Percentiles rank a stretch among this genome's conserved stretches.
Conservation (phyloP, 1,140 invertebrate species). For the Tyrophagus putrescentiae region DNA sequence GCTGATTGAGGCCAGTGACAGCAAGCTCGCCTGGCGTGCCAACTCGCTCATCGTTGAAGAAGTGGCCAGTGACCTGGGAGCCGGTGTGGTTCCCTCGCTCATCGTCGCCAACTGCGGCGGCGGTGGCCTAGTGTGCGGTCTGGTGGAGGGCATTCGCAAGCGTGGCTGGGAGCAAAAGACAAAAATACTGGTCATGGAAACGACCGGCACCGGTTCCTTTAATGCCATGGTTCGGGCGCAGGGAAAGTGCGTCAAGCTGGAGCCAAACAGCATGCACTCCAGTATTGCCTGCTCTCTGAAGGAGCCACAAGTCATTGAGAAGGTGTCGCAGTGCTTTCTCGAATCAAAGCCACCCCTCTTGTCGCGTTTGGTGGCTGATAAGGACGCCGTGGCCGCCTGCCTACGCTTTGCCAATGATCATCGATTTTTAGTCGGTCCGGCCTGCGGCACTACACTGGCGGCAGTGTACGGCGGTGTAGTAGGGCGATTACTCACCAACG, state of each 20-base stretch:
- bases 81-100: constrained; percentile 32
- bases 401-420: constrained; percentile 37
- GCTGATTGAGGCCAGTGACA: background rate
- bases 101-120: constrained; percentile 40
- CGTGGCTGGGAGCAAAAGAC: constrained; percentile 14
- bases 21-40: constrained; percentile 33
- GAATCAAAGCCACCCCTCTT: constrained; percentile 30
- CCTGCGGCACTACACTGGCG: constrained; percentile 39
- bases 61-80: constrained; percentile 31
- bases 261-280: constrained; percentile 34
- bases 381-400: constrained; percentile 37
- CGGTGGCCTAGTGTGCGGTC: constrained; percentile 36
- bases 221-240: constrained; percentile 35
- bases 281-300: constrained; percentile 38
- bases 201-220: constrained; percentile 38
- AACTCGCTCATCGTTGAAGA: constrained; percentile 37
- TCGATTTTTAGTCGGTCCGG: constrained; percentile 38
- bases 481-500: constrained; percentile 17
- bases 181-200: constrained; percentile 39
- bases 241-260: constrained; percentile 30
- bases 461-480: constrained; percentile 33
- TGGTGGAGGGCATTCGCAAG: constrained; percentile 8
- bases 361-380: constrained; percentile 37
- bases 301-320: constrained; percentile 31
- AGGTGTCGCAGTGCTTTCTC: constrained; percentile 32